These are phyloP conservation scores for Habropoda laboriosa DNA, from an alignment of 1,140 invertebrate species.

Conservation along the genomic window DNA sequence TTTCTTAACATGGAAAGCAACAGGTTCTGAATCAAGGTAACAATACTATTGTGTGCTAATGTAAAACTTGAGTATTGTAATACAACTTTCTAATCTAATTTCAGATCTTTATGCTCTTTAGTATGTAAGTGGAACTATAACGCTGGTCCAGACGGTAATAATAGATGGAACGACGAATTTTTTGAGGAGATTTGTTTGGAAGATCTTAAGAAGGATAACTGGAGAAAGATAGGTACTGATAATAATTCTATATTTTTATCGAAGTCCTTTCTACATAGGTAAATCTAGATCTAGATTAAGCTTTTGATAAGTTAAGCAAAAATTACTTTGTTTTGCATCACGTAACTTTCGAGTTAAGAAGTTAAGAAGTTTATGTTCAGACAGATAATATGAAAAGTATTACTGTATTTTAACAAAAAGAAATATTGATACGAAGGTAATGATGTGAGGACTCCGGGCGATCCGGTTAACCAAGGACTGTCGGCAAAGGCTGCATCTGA, in stretches of 20 bases:
- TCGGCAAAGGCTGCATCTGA: slow-evolving; percentile 85
- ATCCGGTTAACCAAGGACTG: slow-evolving; percentile 87
- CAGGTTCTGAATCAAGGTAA: slow-evolving; percentile 87
- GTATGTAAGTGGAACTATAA: slow-evolving; percentile 98
- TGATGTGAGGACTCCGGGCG: slow-evolving; percentile 87
- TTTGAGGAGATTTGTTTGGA: slow-evolving; percentile 88
- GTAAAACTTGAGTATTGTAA: not conserved
- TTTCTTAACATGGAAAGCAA: slow-evolving; percentile 96
- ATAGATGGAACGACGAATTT: slow-evolving; percentile 90
- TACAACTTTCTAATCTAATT: slow-evolving; percentile 43
- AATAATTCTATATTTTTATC: slow-evolving; percentile 8
- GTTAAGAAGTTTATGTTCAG: slow-evolving; percentile 33
- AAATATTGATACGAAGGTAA: slow-evolving; percentile 79
- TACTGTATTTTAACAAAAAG: slow-evolving; percentile 48
- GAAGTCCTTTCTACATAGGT: not conserved
- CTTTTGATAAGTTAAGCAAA: not conserved
- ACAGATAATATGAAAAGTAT: slow-evolving; percentile 40
- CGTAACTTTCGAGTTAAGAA: slow-evolving; percentile 4
- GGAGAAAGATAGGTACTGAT: slow-evolving; percentile 88
- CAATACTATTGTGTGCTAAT: slow-evolving; percentile 15
- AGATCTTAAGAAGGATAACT: slow-evolving; percentile 88
- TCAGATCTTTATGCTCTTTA: slow-evolving; percentile 94
- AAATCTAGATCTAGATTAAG: not conserved
- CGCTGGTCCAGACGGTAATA: slow-evolving; percentile 82
- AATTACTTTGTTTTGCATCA: not conserved